Base-by-base conservation (phyloP, 2,888 invertebrate species). In the Xestia c-nigrum region DNA sequence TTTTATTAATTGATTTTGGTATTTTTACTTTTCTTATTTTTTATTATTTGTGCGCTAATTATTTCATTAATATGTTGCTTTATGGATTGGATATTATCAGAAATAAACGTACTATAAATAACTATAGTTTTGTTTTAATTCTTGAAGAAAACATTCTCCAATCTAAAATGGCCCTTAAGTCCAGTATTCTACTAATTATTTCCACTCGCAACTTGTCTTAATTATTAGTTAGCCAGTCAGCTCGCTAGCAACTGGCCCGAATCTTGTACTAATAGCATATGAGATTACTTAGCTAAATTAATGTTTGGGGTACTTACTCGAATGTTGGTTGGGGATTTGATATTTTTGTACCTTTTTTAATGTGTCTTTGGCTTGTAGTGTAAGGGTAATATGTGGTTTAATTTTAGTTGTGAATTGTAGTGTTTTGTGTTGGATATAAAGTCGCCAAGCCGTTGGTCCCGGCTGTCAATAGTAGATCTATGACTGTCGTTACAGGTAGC, bases 251-350 rank as follows among this genome's bases (percentile, higher is more conserved):
- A 50, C 59, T 57, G 31, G 38, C 38, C 66, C 38, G 65, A 77
- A 72, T 76, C 74, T 78, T 79, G 61, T 69, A 31, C 80, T 82
- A 78, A 80, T 75, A 77, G 72, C 74, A 69, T 61, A 76, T 68
- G 68, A 73, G 86, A 86, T 84, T 76, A 86, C 86, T 86, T 84
- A 81, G 73, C 70, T 43, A 76, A 87, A 86, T 86, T 87, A 86
- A 81, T 84, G 81, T 86, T 74, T 65, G 59, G 38, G 65, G 40
- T 65, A 81, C 63, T 78, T 57, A 72, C 38, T 24, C 40, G 43
- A 21, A 46, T 43, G 61, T 75, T 52, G 1, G 24, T 3, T 38
- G 46, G 38, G 63, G 61, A 43, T 66, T 50, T 71, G 12, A 68
- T 46, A 69, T 74, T 72, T 63, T 65, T 61, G 50, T 16, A n/a